Evolutionary conservation across 2,797 vertebrate species (phyloP).

Genomic region (Myotis planiceps): DNA sequence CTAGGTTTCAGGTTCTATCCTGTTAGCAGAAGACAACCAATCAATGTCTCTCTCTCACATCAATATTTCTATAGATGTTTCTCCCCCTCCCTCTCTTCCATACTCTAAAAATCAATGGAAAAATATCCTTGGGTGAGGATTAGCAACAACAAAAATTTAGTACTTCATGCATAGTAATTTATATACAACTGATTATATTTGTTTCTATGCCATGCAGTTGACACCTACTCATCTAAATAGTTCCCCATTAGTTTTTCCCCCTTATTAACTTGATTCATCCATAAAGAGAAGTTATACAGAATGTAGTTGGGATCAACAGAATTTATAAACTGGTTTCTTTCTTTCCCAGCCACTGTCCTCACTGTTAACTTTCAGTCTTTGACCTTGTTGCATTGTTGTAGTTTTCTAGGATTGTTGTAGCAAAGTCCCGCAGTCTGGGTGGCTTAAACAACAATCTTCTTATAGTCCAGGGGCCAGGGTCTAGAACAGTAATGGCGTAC

Average conservation of each 20-base stretch:
- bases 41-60: background rate
- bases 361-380: background rate
- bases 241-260: background rate
- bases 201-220: background rate
- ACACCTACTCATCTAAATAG: background rate
- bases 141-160: background rate
- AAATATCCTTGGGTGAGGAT: background rate
- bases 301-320: background rate
- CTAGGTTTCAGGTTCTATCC: background rate
- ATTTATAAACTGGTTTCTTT: constrained; percentile 14
- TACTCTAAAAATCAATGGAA: background rate
- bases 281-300: constrained; percentile 30
- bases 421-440: background rate
- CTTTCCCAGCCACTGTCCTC: background rate
- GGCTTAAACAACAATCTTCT: background rate
- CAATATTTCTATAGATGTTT: background rate
- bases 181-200: background rate
- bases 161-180: background rate
- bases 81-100: background rate
- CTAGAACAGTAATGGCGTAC: background rate
- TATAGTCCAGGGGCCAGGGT: background rate
- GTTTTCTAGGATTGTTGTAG: background rate
- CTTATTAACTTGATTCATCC: background rate
- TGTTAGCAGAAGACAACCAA: background rate
- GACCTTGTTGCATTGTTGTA: background rate